Conservation (phyloP, 1,140 invertebrate genomes). For the Cataglyphis hispanica region DNA sequence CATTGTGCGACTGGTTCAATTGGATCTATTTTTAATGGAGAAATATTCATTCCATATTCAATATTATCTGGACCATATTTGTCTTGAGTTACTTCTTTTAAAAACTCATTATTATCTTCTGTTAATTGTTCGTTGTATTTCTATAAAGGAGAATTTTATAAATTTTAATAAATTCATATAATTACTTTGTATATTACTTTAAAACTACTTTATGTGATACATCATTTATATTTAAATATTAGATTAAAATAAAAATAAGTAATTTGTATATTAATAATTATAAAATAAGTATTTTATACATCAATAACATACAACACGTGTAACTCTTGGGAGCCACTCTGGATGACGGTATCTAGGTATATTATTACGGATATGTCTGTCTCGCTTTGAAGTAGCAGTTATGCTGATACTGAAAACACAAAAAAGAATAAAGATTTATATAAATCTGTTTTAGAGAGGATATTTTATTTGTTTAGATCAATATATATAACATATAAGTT, state of each 20-base stretch:
- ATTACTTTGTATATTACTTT: not conserved
- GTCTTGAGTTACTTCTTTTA: slow-evolving; percentile 92
- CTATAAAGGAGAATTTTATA: slow-evolving; percentile 83
- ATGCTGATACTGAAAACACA: slow-evolving; percentile 66
- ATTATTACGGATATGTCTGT: slow-evolving; percentile 28
- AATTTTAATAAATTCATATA: too few relatives aligned
- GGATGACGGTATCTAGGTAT: slow-evolving; percentile 87
- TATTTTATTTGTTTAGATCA: not conserved
- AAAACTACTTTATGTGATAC: not conserved
- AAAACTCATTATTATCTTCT: slow-evolving; percentile 92
- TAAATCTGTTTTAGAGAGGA: not conserved
- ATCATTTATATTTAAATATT: slow-evolving; percentile 58
- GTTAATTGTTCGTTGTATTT: slow-evolving; percentile 91
- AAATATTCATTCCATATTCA: slow-evolving; percentile 79
- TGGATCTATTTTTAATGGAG: slow-evolving; percentile 87
- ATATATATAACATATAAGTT: not conserved
- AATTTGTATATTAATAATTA: not conserved
- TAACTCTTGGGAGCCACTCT: slow-evolving; percentile 87
- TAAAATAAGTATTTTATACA: not conserved
- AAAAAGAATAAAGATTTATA: slow-evolving; percentile 22
- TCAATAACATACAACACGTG: slow-evolving; percentile 84
- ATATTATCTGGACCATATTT: slow-evolving; percentile 87
- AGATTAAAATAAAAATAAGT: slow-evolving; percentile 44
- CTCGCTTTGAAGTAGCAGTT: slow-evolving; percentile 52
- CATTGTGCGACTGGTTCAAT: slow-evolving; percentile 88